Evolutionary conservation across 2,113 vertebrate species (phyloP).

Genomic region (Phyllopteryx taeniolatus): DNA sequence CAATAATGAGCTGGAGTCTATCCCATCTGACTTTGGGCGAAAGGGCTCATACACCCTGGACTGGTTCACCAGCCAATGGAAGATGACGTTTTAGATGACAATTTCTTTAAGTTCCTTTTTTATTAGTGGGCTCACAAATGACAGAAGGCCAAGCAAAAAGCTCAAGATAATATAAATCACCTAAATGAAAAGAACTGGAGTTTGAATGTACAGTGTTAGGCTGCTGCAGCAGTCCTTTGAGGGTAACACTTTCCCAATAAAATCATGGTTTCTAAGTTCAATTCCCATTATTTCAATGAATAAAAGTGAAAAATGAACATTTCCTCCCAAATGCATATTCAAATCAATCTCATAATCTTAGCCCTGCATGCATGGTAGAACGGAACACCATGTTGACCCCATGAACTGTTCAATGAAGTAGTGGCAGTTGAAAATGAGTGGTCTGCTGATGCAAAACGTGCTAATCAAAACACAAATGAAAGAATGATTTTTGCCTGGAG

Average conservation of each 20-base stretch:
- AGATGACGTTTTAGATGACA: too few species aligned
- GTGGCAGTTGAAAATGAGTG: not conserved
- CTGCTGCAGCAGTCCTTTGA: too few species aligned
- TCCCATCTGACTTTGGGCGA: too few species aligned
- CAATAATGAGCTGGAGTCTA: too few species aligned
- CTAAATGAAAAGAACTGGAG: too few species aligned
- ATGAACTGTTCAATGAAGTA: not conserved
- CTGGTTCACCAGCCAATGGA: not conserved
- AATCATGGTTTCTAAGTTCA: too few species aligned
- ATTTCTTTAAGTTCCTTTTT: not conserved
- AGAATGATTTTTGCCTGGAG: not conserved
- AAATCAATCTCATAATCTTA: not conserved
- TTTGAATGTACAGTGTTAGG: too few species aligned
- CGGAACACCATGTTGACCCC: not conserved
- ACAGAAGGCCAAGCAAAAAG: not conserved
- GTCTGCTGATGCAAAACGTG: not conserved
- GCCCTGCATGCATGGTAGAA: too few species aligned
- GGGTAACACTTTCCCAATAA: too few species aligned
- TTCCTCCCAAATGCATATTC: not conserved
- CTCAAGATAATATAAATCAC: too few species aligned
- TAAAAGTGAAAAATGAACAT: not conserved
- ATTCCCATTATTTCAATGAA: not conserved
- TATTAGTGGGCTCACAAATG: not conserved
- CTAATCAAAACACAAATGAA: constrained; percentile 2
- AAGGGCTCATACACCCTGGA: too few species aligned